Conservation (phyloP, 2,888 invertebrate genomes). For the Campoplex nolae region DNA sequence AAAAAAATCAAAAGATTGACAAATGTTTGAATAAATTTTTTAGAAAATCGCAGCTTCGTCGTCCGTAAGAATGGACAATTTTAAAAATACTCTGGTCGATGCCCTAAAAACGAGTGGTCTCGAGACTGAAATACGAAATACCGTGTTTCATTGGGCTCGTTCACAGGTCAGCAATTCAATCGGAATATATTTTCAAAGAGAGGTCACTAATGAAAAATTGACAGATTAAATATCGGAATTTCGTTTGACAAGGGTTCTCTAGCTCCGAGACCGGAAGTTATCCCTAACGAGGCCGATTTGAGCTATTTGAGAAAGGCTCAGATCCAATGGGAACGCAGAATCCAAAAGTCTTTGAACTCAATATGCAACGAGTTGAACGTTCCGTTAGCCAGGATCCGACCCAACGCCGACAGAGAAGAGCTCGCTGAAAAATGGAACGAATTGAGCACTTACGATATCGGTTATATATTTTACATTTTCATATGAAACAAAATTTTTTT, state of each 20-base stretch:
- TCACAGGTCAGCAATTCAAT: constrained; percentile 81
- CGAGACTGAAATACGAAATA: constrained; percentile 93
- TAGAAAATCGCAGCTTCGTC: constrained; percentile 93
- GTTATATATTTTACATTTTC: constrained; percentile 83
- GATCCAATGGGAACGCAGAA: constrained; percentile 96
- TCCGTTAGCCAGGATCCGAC: constrained; percentile 91
- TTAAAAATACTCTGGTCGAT: constrained; percentile 91
- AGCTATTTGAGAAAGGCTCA: constrained; percentile 94
- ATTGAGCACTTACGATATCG: constrained; percentile 95
- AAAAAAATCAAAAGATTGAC: not conserved
- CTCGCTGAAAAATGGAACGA: constrained; percentile 95
- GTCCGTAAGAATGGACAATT: constrained; percentile 91
- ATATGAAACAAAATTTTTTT: not conserved
- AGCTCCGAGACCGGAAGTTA: constrained; percentile 65
- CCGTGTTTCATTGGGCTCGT: constrained; percentile 93
- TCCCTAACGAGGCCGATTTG: constrained; percentile 74
- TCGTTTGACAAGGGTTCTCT: constrained; percentile 70
- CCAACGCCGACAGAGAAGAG: constrained; percentile 92
- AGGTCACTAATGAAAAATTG: not conserved
- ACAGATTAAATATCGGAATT: constrained; percentile 1
- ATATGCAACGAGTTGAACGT: constrained; percentile 97
- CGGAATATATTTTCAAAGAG: not conserved
- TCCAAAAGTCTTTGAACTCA: constrained; percentile 97
- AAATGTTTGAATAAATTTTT: constrained; percentile 71
- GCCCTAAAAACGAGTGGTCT: constrained; percentile 92